These are phyloP conservation scores for Hestina assimilis DNA, from an alignment of 1,140 invertebrate genomes.

Conservation along the genomic window DNA sequence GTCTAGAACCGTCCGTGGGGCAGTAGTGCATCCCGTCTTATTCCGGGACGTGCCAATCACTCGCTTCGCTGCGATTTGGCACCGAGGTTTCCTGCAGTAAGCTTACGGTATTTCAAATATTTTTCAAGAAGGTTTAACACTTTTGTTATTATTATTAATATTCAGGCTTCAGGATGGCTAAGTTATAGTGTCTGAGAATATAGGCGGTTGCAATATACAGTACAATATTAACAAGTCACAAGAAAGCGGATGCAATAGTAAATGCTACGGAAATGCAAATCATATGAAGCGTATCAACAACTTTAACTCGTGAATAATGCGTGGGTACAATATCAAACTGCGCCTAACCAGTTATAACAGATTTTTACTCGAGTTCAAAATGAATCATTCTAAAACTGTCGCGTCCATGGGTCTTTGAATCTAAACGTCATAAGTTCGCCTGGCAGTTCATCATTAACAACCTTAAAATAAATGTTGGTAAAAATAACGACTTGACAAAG, in stretches of 20 bases:
- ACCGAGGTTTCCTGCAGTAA: conserved; percentile 5
- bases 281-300: conserved; percentile 5
- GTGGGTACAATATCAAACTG: not conserved
- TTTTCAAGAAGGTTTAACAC: not conserved
- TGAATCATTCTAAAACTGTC: not conserved
- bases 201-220: not conserved
- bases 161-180: not conserved
- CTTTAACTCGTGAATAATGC: not conserved
- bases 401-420: conserved; percentile 1
- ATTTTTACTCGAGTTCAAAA: not conserved
- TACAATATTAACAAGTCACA: not conserved
- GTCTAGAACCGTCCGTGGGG: conserved; percentile 12
- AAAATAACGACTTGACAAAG: conserved; percentile 42
- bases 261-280: conserved; percentile 11
- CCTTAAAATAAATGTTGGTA: conserved; percentile 47
- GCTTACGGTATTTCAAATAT: not conserved
- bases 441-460: conserved; percentile 42
- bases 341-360: not conserved
- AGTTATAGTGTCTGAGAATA: not conserved
- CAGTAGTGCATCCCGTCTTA: conserved; percentile 13
- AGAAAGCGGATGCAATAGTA: conserved; percentile 6
- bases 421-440: conserved; percentile 1
- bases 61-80: conserved; percentile 14
- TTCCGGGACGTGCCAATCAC: conserved; percentile 19
- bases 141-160: not conserved